These are phyloP conservation scores for Drosophila guanche DNA, from an alignment of 1,140 invertebrate species.

Conservation along the genomic window DNA sequence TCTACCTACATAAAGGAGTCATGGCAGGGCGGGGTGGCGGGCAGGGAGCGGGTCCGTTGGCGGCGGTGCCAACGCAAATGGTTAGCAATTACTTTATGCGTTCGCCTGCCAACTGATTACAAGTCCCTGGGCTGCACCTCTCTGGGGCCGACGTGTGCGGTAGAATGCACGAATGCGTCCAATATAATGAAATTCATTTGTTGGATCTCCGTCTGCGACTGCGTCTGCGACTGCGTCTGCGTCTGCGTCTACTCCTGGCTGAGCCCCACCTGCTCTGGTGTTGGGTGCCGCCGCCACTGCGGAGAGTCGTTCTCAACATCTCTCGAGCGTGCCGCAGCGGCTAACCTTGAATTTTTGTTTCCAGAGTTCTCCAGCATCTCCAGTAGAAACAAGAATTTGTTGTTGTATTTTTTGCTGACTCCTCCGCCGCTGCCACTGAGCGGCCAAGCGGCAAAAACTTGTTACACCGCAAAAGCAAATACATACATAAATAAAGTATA, in stretches of 20 bases:
- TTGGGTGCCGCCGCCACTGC: constrained; percentile 26
- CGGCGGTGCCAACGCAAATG: constrained; percentile 78
- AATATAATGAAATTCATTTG: constrained; percentile 82
- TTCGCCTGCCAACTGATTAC: constrained; percentile 81
- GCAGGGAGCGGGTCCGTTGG: constrained; percentile 34
- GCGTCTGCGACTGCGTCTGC: not conserved
- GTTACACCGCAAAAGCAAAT: constrained; percentile 72
- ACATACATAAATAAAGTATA: constrained; percentile 34
- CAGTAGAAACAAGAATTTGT: constrained; percentile 74
- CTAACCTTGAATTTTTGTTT: constrained; percentile 74
- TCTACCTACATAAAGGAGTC: no score
- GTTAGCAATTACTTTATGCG: constrained; percentile 81
- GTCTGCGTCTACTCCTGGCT: not conserved
- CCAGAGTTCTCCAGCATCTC: constrained; percentile 55
- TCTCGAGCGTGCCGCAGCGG: constrained; percentile 56
- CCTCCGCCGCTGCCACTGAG: constrained; percentile 59
- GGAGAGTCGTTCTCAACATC: constrained; percentile 23
- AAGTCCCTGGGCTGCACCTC: constrained; percentile 69
- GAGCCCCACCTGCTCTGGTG: constrained; percentile 5
- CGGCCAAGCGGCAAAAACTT: constrained; percentile 61
- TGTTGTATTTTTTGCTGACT: constrained; percentile 50
- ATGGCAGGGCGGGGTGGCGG: not conserved
- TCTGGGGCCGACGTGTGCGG: constrained; percentile 68
- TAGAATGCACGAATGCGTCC: constrained; percentile 80
- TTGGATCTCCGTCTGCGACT: constrained; percentile 46